phyloP scores from a whole-genome alignment of 2,113 vertebrate species.

The Nematolebias whitei region DNA sequence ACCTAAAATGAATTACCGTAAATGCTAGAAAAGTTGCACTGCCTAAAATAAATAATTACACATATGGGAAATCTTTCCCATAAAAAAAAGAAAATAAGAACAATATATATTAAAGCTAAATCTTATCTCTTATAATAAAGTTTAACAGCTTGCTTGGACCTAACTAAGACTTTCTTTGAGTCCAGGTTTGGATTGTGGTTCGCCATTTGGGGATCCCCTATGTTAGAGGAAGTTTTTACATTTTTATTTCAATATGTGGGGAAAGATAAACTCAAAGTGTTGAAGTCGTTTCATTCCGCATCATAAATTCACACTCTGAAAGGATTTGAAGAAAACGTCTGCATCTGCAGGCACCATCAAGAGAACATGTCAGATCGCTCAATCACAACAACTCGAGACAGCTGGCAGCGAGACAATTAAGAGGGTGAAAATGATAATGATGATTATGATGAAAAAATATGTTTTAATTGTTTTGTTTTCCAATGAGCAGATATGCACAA shows the following conservation, averaged over 20 bases:
- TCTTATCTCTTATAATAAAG: too few relatives aligned
- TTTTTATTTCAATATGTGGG: background rate
- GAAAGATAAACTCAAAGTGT: constrained; percentile 25
- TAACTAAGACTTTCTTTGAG: too few relatives aligned
- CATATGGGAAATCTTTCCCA: too few relatives aligned
- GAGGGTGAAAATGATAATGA: constrained; percentile 80
- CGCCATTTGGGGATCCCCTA: too few relatives aligned
- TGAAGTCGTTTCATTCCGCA: background rate
- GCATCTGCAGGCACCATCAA: constrained; percentile 65
- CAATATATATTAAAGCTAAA: too few relatives aligned
- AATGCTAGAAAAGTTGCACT: too few relatives aligned
- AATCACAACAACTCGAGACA: constrained; percentile 79
- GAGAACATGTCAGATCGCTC: constrained; percentile 81
- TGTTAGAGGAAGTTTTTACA: background rate
- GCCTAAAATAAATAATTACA: too few relatives aligned
- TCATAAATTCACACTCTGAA: background rate
- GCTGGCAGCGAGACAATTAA: constrained; percentile 83
- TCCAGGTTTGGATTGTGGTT: too few relatives aligned
- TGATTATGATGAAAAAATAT: constrained; percentile 79
- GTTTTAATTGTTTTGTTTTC: constrained; percentile 77
- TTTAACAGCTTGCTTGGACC: too few relatives aligned
- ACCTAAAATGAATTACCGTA: too few relatives aligned
- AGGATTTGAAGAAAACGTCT: constrained; percentile 29
- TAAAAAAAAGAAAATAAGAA: too few relatives aligned
- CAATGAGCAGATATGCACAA: constrained; percentile 55